phyloP scores from a whole-genome alignment of 2,888 invertebrate genomes.

The Masnerella sp. region DNA sequence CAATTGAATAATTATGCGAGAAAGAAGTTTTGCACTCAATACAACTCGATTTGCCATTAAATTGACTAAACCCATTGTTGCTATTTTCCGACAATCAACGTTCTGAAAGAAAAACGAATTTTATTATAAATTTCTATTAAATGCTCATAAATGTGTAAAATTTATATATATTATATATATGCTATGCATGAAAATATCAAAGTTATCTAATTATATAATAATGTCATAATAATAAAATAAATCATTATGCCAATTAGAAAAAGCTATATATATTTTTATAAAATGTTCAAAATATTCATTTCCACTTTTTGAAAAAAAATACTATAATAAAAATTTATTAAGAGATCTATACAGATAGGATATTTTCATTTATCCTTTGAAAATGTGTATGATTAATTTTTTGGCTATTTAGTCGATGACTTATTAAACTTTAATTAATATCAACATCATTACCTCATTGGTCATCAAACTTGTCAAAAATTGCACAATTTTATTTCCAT shows the following conservation, averaged over 20 bases:
- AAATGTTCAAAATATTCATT: too few relatives aligned
- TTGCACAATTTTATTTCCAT: slow-evolving; percentile 69
- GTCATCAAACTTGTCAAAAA: slow-evolving; percentile 77
- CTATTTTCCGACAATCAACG: slow-evolving; percentile 81
- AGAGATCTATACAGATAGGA: too few relatives aligned
- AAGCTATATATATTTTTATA: too few relatives aligned
- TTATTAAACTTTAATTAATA: background rate
- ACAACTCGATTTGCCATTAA: slow-evolving; percentile 83
- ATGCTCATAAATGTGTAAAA: background rate
- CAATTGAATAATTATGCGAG: slow-evolving; percentile 87
- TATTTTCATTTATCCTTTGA: too few relatives aligned
- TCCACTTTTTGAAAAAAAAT: too few relatives aligned
- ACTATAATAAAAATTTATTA: too few relatives aligned
- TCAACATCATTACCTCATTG: slow-evolving; percentile 74
- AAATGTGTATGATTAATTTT: too few relatives aligned
- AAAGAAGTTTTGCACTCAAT: slow-evolving; percentile 83
- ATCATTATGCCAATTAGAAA: too few relatives aligned
- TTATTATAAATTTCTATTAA: background rate
- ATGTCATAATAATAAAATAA: too few relatives aligned
- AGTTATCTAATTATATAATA: too few relatives aligned
- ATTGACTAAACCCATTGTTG: slow-evolving; percentile 85
- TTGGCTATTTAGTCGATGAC: background rate
- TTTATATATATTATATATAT: too few relatives aligned
- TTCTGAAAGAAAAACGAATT: slow-evolving; percentile 76
- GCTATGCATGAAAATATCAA: too few relatives aligned